A percentile compares a stretch with the other conserved stretches of the same genome.
Conservation (phyloP, 2,888 invertebrate species). For the Malthinus flaveolus region DNA sequence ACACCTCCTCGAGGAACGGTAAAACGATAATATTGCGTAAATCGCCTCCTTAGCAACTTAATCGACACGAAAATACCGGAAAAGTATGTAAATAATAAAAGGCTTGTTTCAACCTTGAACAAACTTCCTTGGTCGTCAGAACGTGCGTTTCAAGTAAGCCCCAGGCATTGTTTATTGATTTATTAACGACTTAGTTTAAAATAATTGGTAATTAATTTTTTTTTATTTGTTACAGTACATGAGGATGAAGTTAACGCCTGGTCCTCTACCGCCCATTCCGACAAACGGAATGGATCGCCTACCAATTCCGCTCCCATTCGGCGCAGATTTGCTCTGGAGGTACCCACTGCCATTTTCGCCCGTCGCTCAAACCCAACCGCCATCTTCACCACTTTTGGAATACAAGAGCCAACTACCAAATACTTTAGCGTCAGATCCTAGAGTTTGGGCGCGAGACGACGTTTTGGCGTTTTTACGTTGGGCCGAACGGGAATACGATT, state of each 20-base stretch:
- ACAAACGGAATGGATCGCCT: slow-evolving; percentile 69
- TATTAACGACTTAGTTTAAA: background rate
- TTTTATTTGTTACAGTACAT: slow-evolving; percentile 24
- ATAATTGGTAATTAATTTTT: background rate
- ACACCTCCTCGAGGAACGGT: background rate
- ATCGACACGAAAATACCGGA: slow-evolving; percentile 32
- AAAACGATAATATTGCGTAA: no score
- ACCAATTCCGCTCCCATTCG: slow-evolving; percentile 77
- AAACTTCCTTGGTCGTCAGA: slow-evolving; percentile 39
- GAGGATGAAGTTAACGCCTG: slow-evolving; percentile 61
- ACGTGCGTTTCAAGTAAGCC: slow-evolving; percentile 12
- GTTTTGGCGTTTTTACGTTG: slow-evolving; percentile 85
- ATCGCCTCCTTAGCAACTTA: no score
- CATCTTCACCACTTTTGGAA: slow-evolving; percentile 74
- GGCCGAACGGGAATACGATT: slow-evolving; percentile 90
- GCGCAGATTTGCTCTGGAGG: slow-evolving; percentile 85
- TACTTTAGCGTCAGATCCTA: slow-evolving; percentile 83
- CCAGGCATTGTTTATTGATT: slow-evolving; percentile 6
- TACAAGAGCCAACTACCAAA: slow-evolving; percentile 86
- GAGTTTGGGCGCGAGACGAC: slow-evolving; percentile 89
- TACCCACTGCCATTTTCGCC: slow-evolving; percentile 79
- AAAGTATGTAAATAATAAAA: slow-evolving; percentile 34
- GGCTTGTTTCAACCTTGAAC: slow-evolving; percentile 34
- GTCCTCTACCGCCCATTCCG: slow-evolving; percentile 52
- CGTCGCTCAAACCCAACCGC: slow-evolving; percentile 64